Base-by-base conservation (phyloP, 2,113 vertebrate species). In the Oncorhynchus clarkii region DNA sequence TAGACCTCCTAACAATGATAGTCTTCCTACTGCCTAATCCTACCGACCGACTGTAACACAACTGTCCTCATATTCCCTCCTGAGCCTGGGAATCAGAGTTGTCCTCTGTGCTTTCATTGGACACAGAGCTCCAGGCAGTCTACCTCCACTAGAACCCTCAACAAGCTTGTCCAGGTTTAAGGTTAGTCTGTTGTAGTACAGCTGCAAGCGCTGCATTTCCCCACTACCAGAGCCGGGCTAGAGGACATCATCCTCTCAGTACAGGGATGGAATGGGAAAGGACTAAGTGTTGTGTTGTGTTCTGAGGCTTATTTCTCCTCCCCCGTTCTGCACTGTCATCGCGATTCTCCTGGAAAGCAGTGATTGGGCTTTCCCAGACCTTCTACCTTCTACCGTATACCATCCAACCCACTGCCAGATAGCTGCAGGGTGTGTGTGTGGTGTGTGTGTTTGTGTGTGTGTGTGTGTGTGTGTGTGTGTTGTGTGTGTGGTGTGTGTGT, bases 361-460 rank as follows among this genome's bases (percentile, higher is more conserved):
- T 85, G 79, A 87, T 85, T 75, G 72, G 78, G 80, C 78, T 84
- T 81, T 87, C 78, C 65, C 71, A 73, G 84, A 71, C 84, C 82
- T 77, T 45, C 64, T 1, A 69, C 22, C 20, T 24, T 86, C 81
- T 81, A 88, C 51, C 51, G 2, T 45, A 45, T 9, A 45, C 39
- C 39, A 54, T 54, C 16, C 51, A 54, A 85, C 87, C 76, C 79
- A 80, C 77, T 76, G 73, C 79, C 78, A 72, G 70, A 82, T 71
- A 78, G 74, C 79, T 78, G 51, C 5, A 45, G 66, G 67, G 71
- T 45, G 34, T 31, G 65, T 64, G 57, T 75, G 57, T 77, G 24
- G 74, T 71, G 76, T 65, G 67, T 71, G 59, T 73, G 64, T 31
- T 4, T 5, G 29, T 31, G 29, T 31, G 29, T 29, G 29, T 29